These are phyloP conservation scores for Apteryx mantelli DNA, from an alignment of 2,113 vertebrate genomes.

Conservation along the genomic window DNA sequence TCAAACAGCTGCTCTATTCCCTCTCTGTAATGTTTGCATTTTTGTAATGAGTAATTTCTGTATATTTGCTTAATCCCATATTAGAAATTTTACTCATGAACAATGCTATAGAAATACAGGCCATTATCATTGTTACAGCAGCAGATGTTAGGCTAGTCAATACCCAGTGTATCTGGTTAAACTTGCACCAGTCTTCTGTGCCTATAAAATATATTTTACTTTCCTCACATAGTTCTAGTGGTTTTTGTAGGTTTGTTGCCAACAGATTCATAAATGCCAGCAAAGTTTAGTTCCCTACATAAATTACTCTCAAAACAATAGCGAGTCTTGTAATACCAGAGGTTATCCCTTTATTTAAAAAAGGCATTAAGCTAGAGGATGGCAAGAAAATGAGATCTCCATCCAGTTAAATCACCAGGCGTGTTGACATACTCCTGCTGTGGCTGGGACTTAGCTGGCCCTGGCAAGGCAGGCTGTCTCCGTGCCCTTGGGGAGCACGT, in stretches of 20 bases:
- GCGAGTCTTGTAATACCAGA: neutral
- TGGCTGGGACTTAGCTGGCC: neutral
- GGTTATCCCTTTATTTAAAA: neutral
- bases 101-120: neutral
- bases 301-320: neutral
- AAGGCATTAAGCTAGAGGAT: neutral
- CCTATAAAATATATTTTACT: neutral
- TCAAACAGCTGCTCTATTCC: neutral
- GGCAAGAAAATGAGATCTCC: neutral
- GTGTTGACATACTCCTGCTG: neutral
- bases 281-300: neutral
- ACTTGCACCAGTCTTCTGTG: neutral
- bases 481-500: neutral
- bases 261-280: neutral
- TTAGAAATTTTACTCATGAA: neutral
- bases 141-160: neutral
- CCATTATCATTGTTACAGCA: neutral
- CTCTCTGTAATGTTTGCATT: neutral
- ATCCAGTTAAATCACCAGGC: neutral
- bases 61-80: neutral
- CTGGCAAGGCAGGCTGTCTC: neutral
- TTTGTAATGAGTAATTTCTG: neutral
- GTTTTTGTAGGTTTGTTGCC: neutral
- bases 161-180: neutral
- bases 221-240: neutral